Evolutionary conservation across 2,888 invertebrate species (phyloP).

Genomic region (Therioaphis trifolii): DNA sequence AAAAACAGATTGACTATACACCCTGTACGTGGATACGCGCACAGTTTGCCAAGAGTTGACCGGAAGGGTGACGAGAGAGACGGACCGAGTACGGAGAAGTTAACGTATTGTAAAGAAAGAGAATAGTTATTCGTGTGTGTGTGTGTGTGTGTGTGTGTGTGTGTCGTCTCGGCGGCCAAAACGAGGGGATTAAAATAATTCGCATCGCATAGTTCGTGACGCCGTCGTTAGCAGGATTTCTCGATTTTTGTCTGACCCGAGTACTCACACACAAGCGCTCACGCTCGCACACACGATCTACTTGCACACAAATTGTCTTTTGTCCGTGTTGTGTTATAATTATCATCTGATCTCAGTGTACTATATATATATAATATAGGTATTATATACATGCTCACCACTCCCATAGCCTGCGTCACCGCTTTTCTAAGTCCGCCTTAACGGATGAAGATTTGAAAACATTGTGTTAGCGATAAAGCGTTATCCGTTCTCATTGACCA

Average conservation of each 20-base stretch:
- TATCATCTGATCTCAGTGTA: slow-evolving; percentile 33
- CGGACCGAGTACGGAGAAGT: no score
- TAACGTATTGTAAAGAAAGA: slow-evolving; percentile 5
- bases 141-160: not conserved
- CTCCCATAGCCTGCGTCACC: not conserved
- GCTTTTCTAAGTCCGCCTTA: not conserved
- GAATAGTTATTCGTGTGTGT: not conserved
- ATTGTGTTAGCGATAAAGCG: slow-evolving; percentile 39
- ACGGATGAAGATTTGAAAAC: slow-evolving; percentile 22
- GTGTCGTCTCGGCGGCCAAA: slow-evolving; percentile 2
- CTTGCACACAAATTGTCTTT: slow-evolving; percentile 41
- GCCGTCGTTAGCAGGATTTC: slow-evolving; percentile 12
- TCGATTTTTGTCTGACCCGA: slow-evolving; percentile 40
- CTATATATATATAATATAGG: no score
- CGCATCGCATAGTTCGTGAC: slow-evolving; percentile 15
- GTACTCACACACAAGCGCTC: not conserved
- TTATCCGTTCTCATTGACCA: not conserved
- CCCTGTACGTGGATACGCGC: no score
- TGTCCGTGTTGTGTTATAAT: slow-evolving; percentile 32
- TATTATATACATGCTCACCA: no score
- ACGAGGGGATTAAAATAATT: slow-evolving; percentile 55
- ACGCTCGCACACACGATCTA: slow-evolving; percentile 27
- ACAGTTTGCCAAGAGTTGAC: slow-evolving; percentile 21
- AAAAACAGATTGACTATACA: no score
- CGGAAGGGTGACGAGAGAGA: not conserved